A percentile compares a stretch with the other conserved stretches of the same genome.
Conservation (phyloP, 2,888 invertebrate species). For the Netelia inedita region DNA sequence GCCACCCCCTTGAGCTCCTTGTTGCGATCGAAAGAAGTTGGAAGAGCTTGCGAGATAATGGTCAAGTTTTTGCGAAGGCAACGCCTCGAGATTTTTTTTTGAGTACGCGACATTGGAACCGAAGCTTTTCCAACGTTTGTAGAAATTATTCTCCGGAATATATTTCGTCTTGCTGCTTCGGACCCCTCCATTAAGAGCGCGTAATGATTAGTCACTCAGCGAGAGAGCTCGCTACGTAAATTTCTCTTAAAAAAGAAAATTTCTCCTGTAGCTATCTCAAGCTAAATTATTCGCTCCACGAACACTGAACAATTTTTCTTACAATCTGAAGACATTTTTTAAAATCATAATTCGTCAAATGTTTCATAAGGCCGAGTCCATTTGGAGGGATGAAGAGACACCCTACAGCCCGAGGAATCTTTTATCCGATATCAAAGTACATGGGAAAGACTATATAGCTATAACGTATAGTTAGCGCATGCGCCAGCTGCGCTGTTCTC, state of each 20-base stretch:
- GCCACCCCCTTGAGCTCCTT: neutral
- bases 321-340: no score
- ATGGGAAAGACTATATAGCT: slow-evolving; percentile 22
- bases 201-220: no score
- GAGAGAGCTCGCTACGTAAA: no score
- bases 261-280: neutral
- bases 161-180: no score
- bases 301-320: no score
- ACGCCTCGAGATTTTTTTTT: neutral
- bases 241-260: no score
- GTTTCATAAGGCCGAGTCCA: slow-evolving; percentile 3
- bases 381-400: slow-evolving; percentile 40
- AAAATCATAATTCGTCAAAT: no score
- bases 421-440: slow-evolving; percentile 38
- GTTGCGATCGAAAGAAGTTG: slow-evolving; percentile 18
- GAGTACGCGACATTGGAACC: neutral
- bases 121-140: no score
- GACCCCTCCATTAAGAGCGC: no score
- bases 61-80: slow-evolving; percentile 38
- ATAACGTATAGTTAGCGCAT: slow-evolving; percentile 11
- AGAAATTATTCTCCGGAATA: no score
- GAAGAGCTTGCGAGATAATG: slow-evolving; percentile 24
- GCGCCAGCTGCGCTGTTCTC: slow-evolving; percentile 45
- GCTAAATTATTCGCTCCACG: neutral
- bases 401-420: slow-evolving; percentile 19